These are phyloP conservation scores for Clitarchus hookeri DNA, from an alignment of 2,888 invertebrate genomes.

Conservation along the genomic window DNA sequence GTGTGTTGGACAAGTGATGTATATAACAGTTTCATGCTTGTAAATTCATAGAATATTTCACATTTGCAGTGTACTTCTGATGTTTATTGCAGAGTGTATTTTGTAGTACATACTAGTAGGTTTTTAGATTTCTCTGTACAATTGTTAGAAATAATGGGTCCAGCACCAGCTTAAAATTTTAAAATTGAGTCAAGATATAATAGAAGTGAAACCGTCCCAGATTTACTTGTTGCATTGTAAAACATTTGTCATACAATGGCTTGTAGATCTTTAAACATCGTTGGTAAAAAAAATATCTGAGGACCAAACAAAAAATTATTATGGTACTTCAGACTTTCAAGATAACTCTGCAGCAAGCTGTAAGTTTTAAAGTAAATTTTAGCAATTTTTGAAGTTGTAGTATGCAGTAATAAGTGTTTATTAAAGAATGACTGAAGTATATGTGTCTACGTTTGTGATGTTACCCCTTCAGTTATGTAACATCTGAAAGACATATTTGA, in stretches of 20 bases:
- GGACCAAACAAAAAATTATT: background rate
- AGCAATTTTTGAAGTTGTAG: background rate
- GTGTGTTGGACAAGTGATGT: too few relatives aligned
- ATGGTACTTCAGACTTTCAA: background rate
- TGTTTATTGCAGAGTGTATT: background rate
- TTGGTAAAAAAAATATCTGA: background rate
- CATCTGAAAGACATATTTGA: too few relatives aligned
- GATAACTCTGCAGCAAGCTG: background rate
- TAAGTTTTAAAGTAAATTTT: background rate
- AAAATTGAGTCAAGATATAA: background rate
- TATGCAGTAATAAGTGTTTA: too few relatives aligned
- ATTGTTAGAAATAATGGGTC: background rate
- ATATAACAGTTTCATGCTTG: too few relatives aligned
- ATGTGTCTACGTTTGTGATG: background rate
- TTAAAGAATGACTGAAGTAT: background rate
- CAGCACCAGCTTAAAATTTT: background rate
- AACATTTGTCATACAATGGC: background rate
- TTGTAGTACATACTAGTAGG: background rate
- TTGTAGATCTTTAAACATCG: background rate
- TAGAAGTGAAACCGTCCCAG: conserved; percentile 14
- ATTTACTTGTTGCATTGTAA: background rate
- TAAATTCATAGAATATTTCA: too few relatives aligned
- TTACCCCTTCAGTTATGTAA: background rate
- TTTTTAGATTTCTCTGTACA: background rate
- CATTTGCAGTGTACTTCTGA: background rate